A percentile compares a stretch with the other conserved stretches of the same genome.
Evolutionary conservation across 1,140 invertebrate species (phyloP).

Genomic region (Littorina saxatilis): DNA sequence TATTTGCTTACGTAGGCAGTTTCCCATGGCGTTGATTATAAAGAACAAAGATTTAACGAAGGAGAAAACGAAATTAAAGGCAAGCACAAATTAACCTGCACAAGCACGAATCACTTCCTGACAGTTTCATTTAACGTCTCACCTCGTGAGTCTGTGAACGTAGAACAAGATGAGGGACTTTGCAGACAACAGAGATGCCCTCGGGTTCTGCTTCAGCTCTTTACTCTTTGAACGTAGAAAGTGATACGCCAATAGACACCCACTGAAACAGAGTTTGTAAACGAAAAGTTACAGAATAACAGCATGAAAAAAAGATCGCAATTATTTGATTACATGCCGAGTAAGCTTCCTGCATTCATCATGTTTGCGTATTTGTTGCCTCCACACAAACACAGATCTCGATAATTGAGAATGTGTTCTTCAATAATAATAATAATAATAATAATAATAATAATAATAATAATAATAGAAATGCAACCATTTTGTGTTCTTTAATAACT

Average conservation of each 20-base stretch:
- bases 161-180: conserved; percentile 33
- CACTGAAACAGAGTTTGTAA: conserved; percentile 33
- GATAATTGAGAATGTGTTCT: no score
- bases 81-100: no score
- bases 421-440: no score
- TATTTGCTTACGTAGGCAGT: no score
- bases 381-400: not conserved
- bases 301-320: not conserved
- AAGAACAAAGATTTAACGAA: no score
- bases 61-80: no score
- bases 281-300: not conserved
- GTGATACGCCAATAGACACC: conserved; percentile 42
- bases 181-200: conserved; percentile 19
- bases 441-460: no score
- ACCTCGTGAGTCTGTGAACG: conserved; percentile 34
- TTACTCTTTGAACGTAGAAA: conserved; percentile 41
- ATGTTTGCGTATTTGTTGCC: not conserved
- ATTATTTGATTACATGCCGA: not conserved
- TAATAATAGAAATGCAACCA: no score
- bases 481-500: no score
- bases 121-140: no score
- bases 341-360: not conserved
- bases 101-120: no score
- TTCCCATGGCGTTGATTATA: no score
- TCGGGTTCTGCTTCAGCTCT: not conserved